phyloP scores from a whole-genome alignment of 2,888 invertebrate genomes.

The Thecophora atra region DNA sequence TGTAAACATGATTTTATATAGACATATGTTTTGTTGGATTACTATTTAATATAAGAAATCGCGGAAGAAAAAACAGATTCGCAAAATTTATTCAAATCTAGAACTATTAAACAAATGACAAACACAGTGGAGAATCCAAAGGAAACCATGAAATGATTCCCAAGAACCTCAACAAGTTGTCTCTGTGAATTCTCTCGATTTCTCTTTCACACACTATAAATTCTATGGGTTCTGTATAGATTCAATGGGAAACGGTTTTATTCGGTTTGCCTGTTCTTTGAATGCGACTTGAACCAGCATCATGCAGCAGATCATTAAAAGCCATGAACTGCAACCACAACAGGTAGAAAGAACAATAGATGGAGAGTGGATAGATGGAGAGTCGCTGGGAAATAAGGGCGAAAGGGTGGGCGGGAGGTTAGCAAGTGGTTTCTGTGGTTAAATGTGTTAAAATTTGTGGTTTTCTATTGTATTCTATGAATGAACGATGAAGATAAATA shows the following conservation, averaged over 20 bases:
- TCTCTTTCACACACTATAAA: no score
- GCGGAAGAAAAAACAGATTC: neutral
- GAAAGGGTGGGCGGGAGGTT: neutral
- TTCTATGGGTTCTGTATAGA: no score
- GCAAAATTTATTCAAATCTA: neutral
- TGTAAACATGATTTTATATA: no score
- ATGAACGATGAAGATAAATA: slow-evolving; percentile 1
- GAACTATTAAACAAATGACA: neutral
- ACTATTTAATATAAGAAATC: no score
- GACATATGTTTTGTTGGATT: no score
- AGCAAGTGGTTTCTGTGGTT: neutral
- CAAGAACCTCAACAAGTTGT: no score
- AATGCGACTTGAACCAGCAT: neutral
- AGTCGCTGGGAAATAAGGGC: neutral
- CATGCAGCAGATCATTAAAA: slow-evolving; percentile 23
- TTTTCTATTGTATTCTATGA: neutral
- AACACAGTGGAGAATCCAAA: neutral
- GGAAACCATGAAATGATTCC: no score
- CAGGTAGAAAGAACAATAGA: neutral
- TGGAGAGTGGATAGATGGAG: neutral
- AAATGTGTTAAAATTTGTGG: neutral
- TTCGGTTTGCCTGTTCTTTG: neutral
- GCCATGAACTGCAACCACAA: slow-evolving; percentile 22
- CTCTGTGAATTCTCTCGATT: no score
- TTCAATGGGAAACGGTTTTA: no score